Evolutionary conservation across 2,113 vertebrate genomes (phyloP).

Genomic region (Rissa tridactyla): DNA sequence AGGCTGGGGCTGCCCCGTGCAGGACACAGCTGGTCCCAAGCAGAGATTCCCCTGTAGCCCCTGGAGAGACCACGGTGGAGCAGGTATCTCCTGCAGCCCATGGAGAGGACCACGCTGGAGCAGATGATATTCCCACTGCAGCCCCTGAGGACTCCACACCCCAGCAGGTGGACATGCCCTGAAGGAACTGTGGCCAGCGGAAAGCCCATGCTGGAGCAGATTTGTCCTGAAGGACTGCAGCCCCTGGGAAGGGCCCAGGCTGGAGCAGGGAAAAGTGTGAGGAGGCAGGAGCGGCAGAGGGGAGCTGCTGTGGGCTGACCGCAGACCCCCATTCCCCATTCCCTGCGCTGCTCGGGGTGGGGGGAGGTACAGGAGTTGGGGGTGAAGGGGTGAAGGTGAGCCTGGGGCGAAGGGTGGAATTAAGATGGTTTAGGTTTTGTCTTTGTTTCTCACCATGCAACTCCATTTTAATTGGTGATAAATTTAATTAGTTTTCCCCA

Average conservation of each 20-base stretch:
- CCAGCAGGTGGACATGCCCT: too few relatives aligned
- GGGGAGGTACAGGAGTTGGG: background rate
- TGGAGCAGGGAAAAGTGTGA: background rate
- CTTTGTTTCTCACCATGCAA: background rate
- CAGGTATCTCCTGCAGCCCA: background rate
- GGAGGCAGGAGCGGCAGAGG: background rate
- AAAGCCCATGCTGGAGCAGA: background rate
- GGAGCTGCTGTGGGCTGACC: rapidly evolving
- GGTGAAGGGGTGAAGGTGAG: background rate
- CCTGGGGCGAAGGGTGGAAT: background rate
- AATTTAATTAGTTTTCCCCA: background rate
- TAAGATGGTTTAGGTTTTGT: background rate
- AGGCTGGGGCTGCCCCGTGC: too few relatives aligned
- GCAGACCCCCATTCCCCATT: background rate
- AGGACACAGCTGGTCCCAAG: background rate
- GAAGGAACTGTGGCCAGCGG: background rate
- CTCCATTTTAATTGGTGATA: background rate
- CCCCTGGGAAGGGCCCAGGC: background rate
- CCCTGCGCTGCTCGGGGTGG: rapidly evolving
- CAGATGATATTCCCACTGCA: background rate
- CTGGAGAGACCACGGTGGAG: background rate
- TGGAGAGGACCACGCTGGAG: background rate
- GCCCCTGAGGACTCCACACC: background rate
- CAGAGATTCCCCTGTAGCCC: background rate
- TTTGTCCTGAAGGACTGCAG: background rate